Base-by-base conservation (phyloP, 1,140 invertebrate genomes). In the Hyles euphorbiae region DNA sequence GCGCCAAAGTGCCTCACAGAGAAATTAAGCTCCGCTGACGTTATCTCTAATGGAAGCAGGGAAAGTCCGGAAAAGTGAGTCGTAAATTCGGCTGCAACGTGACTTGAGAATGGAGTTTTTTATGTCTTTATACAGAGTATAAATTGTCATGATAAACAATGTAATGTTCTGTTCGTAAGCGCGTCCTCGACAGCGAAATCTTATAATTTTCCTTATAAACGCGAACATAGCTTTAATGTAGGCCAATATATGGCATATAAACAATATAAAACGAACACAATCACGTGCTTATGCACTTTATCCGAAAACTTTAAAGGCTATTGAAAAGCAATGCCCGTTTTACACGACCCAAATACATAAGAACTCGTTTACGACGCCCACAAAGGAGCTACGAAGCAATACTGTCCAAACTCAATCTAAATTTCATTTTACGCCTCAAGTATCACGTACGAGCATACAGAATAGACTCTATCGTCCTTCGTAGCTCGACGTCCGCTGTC, bases 401-500 rank as follows among this genome's bases (percentile, higher is more conserved):
- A 63, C 73, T 78, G 78, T 78, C 77, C 79, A 84, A 86, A 86
- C 81, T 88, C 81, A 79, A 88, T 88, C 74, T 81, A 82, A 86
- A 86, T 82, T 86, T 88, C 83, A 88, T 88, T 83, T 86, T 82
- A 85, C 83, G 83, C 80, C 79, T 77, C 78, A 80, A 83, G 68
- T 83, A 83, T 81, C 85, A 87, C 82, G 80, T 83, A 80, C 76
- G 75, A 60, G 81, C 75, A 83, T 82, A 84, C 72, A 86, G 73
- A 77, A 82, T 78, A 77, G 76, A 71, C 74, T 76, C 65, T 58
- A 65, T 62, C 64, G 76, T 73, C 76, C 76, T 79, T 76, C 76
- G 76, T 76, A 71, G 68, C 69, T 74, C 67, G 54, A 73, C 80
- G 80, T 81, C 77, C 83, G 83, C 83, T 86, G 85, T 88, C 85